Evolutionary conservation across 2,797 vertebrate species (phyloP), one percentile per base, ranked within the genome.

Genomic region (Danio albolineatus): DNA sequence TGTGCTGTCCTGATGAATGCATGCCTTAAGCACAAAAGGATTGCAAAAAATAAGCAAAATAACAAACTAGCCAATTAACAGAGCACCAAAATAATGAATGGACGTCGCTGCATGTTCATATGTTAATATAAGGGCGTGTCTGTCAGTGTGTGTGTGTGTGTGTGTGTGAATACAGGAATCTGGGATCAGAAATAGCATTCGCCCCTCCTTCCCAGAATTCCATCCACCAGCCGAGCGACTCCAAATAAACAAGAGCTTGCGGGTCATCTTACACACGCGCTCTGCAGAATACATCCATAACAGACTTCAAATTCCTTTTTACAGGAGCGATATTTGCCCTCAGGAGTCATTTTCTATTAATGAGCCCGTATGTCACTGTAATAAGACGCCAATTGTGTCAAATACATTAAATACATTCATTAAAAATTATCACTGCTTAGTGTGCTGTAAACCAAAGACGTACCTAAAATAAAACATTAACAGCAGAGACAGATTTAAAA

Each of bases 201-300:
- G 91, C 91, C 92, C 92, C 89, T 91, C 89, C 90, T 64, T 70
- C 84, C 78, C 70, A 72, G 82, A 64, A 85, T 83, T 82, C 84
- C 78, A 71, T 12, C 12, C 39, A 62, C 38, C 71, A 87, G 65
- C 76, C 44, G 46, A 88, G 90, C 87, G 81, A 82, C 94, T 93
- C 90, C 93, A 94, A 95, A 94, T 94, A 94, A 93, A 93, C 91
- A 92, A 87, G 87, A 74, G 48, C 46, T 87, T 89, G 80, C 92
- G 92, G 93, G 92, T 94, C 92, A 91, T 85, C 85, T 89, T 88
- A 89, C 81, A 80, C 84, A 71, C 64, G 62, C 13, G 61, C 1
- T 80, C 36, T 67, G 1, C 10, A 71, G 73, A n/a, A 82, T 71
- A 53, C 87, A 78, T 78, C 78, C 62, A 84, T 44, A 86, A 21